Conservation (phyloP, 2,113 vertebrate species). For the Ramphastos sulfuratus region DNA sequence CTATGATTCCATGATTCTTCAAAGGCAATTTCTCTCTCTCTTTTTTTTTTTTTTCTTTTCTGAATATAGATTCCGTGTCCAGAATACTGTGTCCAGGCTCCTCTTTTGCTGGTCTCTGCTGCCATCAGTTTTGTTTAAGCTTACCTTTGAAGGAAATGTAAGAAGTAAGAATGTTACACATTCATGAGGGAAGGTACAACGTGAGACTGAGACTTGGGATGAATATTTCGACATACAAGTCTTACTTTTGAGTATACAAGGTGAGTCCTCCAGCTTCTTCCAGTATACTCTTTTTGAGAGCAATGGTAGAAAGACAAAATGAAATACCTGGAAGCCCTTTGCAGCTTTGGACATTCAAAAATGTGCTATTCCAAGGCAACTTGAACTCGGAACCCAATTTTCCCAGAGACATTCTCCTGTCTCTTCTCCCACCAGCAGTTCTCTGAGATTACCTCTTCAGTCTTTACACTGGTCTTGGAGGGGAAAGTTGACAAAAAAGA, state of each 20-base stretch:
- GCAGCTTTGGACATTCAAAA: not conserved
- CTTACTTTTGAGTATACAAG: not conserved
- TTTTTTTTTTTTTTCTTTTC: not conserved
- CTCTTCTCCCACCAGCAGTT: not conserved
- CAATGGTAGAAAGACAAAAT: not conserved
- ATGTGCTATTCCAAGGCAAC: not conserved
- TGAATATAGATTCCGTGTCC: not conserved
- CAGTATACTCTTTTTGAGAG: not conserved
- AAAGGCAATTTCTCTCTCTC: not conserved
- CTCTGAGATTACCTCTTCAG: not conserved
- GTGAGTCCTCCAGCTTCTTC: not conserved
- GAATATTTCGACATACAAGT: not conserved
- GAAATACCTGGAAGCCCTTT: not conserved
- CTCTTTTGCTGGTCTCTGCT: not conserved
- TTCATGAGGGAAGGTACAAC: not conserved
- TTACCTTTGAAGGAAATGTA: not conserved
- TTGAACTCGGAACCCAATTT: not conserved
- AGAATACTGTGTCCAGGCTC: not conserved
- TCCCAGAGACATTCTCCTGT: not conserved
- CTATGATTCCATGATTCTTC: no score
- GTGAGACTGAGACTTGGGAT: not conserved
- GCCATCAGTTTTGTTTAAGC: not conserved
- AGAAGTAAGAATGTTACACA: not conserved
- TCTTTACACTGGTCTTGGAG: not conserved
- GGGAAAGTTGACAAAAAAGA: not conserved